Conservation (phyloP, 2,797 vertebrate genomes). For the Furcifer pardalis region DNA sequence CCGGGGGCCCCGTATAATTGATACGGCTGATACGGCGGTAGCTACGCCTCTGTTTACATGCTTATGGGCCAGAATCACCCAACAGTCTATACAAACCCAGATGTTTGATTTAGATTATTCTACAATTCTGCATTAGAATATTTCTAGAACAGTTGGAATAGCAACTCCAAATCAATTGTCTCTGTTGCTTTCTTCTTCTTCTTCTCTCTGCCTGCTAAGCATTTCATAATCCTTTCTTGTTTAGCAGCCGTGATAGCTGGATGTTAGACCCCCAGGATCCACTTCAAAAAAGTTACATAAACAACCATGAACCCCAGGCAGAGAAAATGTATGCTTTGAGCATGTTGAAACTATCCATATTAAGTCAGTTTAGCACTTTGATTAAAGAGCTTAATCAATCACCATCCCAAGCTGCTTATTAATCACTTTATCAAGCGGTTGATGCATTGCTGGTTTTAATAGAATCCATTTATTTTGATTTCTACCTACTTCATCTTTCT, state of each 20-base stretch:
- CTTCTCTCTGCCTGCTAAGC: too few relatives aligned
- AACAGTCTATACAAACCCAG: background rate
- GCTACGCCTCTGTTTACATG: too few relatives aligned
- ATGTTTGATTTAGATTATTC: background rate
- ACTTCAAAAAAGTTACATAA: conserved; percentile 81
- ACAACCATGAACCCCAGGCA: conserved; percentile 72
- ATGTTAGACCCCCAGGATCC: conserved; percentile 71
- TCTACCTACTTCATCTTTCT: conserved; percentile 97
- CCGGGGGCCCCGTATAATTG: too few relatives aligned
- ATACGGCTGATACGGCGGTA: too few relatives aligned
- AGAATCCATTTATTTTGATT: conserved; percentile 99
- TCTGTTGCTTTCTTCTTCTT: too few relatives aligned
- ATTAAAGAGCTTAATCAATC: conserved; percentile 99
- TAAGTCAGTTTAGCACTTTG: conserved; percentile 94
- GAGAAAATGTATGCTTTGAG: conserved; percentile 80
- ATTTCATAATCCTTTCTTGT: conserved; percentile 68
- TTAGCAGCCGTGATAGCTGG: conserved; percentile 64
- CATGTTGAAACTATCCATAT: conserved; percentile 84
- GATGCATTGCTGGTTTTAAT: conserved; percentile 99
- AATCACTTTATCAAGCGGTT: conserved; percentile 99
- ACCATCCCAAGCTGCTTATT: conserved; percentile 97
- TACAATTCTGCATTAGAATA: too few relatives aligned
- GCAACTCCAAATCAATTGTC: background rate
- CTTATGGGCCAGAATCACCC: background rate
- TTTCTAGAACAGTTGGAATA: background rate